Percentiles rank a stretch among this genome's conserved stretches.
Conservation (phyloP, 64 coral and sea anemone species). For the Cladopsammia gracilis region DNA sequence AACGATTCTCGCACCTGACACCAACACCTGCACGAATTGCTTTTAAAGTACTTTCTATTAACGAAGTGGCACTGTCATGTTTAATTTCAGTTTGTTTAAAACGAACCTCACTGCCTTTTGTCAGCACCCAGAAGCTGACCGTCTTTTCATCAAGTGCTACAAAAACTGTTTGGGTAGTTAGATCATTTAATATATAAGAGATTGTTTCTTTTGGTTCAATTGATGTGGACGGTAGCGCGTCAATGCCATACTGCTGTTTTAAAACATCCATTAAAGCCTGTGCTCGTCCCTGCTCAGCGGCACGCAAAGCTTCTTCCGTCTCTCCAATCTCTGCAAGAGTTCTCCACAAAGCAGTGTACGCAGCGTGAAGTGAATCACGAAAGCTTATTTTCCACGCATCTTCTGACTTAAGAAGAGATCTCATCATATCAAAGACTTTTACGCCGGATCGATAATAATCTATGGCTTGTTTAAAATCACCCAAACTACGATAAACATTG, state of each 20-base stretch:
- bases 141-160: no score
- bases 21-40: neutral
- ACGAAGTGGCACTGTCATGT: neutral
- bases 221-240: neutral
- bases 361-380: neutral
- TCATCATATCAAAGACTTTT: neutral
- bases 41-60: neutral
- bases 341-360: neutral
- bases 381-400: constrained; percentile 2
- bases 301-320: constrained; percentile 27
- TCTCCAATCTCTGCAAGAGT: neutral
- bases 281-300: constrained; percentile 20
- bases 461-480: neutral
- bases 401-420: neutral
- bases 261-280: neutral
- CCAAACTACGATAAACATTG: no score
- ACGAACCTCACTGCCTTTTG: neutral
- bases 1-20: neutral
- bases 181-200: neutral
- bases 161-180: neutral
- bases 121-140: neutral
- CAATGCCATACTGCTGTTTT: neutral
- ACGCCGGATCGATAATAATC: neutral
- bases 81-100: neutral
- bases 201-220: neutral